Percentiles rank a stretch among this genome's conserved stretches.
Conservation (phyloP, 1,140 invertebrate genomes). For the Dendrolimus punctatus region DNA sequence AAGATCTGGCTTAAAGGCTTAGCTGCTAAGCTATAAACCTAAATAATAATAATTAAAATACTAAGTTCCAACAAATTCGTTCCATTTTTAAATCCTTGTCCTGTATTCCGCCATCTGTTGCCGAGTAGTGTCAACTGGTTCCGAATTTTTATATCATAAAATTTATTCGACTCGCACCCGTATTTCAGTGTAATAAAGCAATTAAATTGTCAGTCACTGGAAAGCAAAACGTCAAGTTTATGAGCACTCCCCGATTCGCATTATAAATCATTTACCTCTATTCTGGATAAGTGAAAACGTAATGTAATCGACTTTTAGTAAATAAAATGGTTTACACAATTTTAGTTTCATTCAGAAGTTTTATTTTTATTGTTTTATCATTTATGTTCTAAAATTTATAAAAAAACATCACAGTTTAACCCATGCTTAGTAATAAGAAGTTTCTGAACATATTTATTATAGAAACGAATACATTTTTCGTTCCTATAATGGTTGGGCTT, state of each 20-base stretch:
- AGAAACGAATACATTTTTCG: too few relatives aligned
- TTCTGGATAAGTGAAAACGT: constrained; percentile 19
- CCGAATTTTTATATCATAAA: constrained; percentile 5
- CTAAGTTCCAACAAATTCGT: neutral
- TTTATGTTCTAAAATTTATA: too few relatives aligned
- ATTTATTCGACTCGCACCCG: neutral
- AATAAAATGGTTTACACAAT: too few relatives aligned
- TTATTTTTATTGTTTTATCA: too few relatives aligned
- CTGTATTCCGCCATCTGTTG: constrained; percentile 37
- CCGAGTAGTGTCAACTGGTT: constrained; percentile 29
- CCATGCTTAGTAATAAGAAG: too few relatives aligned
- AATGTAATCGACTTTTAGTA: neutral
- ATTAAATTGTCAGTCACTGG: constrained; percentile 38
- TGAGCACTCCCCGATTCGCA: constrained; percentile 33
- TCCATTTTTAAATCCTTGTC: neutral
- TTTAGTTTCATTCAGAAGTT: too few relatives aligned
- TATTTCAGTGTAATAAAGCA: constrained; percentile 30
- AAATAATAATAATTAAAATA: neutral
- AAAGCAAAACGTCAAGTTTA: constrained; percentile 41
- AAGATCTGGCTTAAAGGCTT: too few relatives aligned
- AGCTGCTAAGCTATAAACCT: too few relatives aligned
- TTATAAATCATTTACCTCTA: constrained; percentile 33
- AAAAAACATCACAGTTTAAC: too few relatives aligned
- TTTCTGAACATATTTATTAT: too few relatives aligned
- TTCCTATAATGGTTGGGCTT: too few relatives aligned